Base-by-base conservation (phyloP, 2,113 vertebrate species). In the Heliornis fulica region DNA sequence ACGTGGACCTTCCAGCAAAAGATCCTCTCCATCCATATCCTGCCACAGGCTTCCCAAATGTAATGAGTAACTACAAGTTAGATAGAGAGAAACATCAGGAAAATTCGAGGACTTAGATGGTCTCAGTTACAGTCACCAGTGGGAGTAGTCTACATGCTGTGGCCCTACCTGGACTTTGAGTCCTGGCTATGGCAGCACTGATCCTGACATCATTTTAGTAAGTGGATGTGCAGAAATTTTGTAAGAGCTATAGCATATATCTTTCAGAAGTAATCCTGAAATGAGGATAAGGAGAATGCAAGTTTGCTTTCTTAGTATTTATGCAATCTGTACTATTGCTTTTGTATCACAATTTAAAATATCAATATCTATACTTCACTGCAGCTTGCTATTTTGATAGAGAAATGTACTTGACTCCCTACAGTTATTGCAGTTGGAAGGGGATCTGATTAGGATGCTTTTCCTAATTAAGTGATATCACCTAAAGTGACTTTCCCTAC, bases 391-490 rank as follows among this genome's bases (percentile, higher is more conserved):
- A 77, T 95, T 97, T 97, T 97, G 96, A 96, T 96, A 98, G 96
- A 97, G 96, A 95, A 98, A 98, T 90, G 96, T 97, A 98, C 97
- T 98, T 97, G 98, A 98, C 97, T 98, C 97, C 98, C 98, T 97
- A 98, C 98, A 97, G 97, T 97, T 97, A 97, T 92, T 98, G 97
- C 98, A 98, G 84, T 97, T 98, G 97, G 97, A 98, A 96, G 97
- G 95, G 96, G 96, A 97, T 98, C 97, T 98, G 98, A 98, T 98
- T 98, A 98, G 97, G 96, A 97, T 98, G 97, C 96, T 98, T 98
- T 98, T 97, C 98, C 97, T 98, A 98, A 98, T 98, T 98, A 98
- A 98, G 97, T 98, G 97, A 98, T 97, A 98, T 95, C 97, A 94
- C 97, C 98, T 98, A 98, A 98, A 98, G 96, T 97, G 98, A 98